Base-by-base conservation (phyloP, 2,113 vertebrate genomes). In the Acanthochromis polyacanthus region DNA sequence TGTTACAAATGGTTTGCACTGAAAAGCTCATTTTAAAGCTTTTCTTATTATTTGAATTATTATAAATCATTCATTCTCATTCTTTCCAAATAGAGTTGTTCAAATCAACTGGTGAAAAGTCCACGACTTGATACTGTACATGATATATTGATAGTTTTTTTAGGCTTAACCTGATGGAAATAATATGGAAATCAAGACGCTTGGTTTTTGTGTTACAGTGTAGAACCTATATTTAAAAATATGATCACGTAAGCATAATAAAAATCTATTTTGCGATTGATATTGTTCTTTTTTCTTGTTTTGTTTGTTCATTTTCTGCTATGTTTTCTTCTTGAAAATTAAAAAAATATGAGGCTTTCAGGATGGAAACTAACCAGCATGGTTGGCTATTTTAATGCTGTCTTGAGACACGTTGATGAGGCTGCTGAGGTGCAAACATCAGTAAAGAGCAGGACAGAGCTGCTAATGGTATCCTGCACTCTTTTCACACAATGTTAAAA, bases 391-490 rank as follows among this genome's bases (percentile, higher is more conserved):
- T 48, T 15, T 48, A 36, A 36, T 20, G n/a, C 30, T 11, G 63
- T 64, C 61, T 48, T 3, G n/a, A 51, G 50, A 66, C 28, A 52
- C 19, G 16, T 19, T 16, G n/a, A 36, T 36, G 30, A 32, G 46
- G 30, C 38, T 67, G 50, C 15, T 40, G 10, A 20, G 23, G 50
- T 67, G 51, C 38, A 67, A 38, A 53, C 50, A 22, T 53, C 51
- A 56, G 25, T 3, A 3, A n/a, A 56, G 53, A n/a, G 22, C 16
- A 25, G 66, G 51, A 58, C 53, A 48, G 67, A 46, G 53, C 25
- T 57, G 45, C 40, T 46, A 32, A 32, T 32, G 20, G 10, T 20
- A 30, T 30, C 23, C 45, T 45, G 19, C 43, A 70, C 11, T 1
- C 52, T 55, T 55, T 55, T 55, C 52, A 55, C 51, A 53, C 20